These are phyloP conservation scores for Erethizon dorsatum DNA, from an alignment of 2,797 vertebrate genomes.

Conservation along the genomic window DNA sequence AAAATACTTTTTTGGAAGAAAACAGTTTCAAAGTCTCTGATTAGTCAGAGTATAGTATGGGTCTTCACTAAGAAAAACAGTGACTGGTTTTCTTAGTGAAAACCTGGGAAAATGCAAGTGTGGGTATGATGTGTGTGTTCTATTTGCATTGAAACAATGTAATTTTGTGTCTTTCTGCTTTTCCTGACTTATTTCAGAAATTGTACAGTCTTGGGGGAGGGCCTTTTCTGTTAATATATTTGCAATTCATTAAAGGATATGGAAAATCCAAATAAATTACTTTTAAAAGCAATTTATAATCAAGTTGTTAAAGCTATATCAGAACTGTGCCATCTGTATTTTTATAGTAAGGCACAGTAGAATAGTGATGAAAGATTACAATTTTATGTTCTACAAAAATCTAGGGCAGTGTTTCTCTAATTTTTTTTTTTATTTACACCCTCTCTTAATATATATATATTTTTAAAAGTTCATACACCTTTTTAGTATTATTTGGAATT, in stretches of 20 bases:
- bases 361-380: constrained; percentile 10
- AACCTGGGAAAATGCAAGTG: constrained; percentile 80
- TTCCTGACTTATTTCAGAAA: constrained; percentile 88
- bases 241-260: constrained; percentile 93
- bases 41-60: constrained; percentile 77
- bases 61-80: constrained; percentile 73
- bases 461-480: constrained; percentile 37
- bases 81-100: constrained; percentile 82
- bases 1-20: constrained; percentile 79
- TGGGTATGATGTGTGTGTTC: constrained; percentile 87
- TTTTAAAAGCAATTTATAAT: constrained; percentile 90
- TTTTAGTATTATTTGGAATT: constrained; percentile 81
- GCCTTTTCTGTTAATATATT: constrained; percentile 92
- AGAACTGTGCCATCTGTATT: constrained; percentile 78
- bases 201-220: constrained; percentile 90
- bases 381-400: constrained; percentile 63
- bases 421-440: constrained; percentile 55
- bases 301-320: constrained; percentile 75
- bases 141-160: constrained; percentile 90
- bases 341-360: constrained; percentile 75
- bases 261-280: constrained; percentile 93
- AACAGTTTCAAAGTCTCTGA: constrained; percentile 74
- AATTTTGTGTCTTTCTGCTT: constrained; percentile 87
- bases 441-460: constrained; percentile 64
- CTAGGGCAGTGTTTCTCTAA: constrained; percentile 53